Base-by-base conservation (phyloP, 1,140 invertebrate species). In the Anoplolepis gracilipes region DNA sequence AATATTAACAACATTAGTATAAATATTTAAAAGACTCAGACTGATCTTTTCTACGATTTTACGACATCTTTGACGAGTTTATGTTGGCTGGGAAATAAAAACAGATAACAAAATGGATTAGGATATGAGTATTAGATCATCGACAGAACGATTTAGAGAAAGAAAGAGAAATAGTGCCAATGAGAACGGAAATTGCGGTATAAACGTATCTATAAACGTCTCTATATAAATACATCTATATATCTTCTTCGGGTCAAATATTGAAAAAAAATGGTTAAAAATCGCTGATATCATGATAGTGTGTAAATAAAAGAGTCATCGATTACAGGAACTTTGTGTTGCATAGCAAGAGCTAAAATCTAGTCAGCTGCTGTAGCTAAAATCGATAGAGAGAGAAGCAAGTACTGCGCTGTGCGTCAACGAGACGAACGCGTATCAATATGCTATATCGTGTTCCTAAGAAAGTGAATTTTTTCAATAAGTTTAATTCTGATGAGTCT, bases 331-430 rank as follows among this genome's bases (percentile, higher is more conserved):
- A 62, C 33, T 39, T 30, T n/a, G 55, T 30, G 53, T 33, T 77
- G 30, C 39, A 65, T 19, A 36, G 62, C 30, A 55, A 73, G 36
- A 84, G 55, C 46, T 75, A 75, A 42, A 49, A 49, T 49, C 62
- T 87, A 62, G 75, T 70, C 67, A 64, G 85, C 70, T 81, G 88
- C 87, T 87, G 85, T 85, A 86, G 73, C 77, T 87, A 67, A 88
- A 89, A 91, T 91, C 90, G 87, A 91, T 91, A 91, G 84, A 84
- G 75, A 78, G 75, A 62, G 73, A 84, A 78, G 79, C 77, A 76
- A 62, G 67, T 67, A 46, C 76, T 82, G 85, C 78, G 49, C 46
- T 49, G 53, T 84, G 61, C 75, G 75, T 81, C 85, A 57, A 67
- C 42, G 39, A 61, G 33, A n/a, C n/a, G 53, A 62, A 72, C 53